Base-by-base conservation (phyloP, 2,797 vertebrate genomes). In the Semotilus atromaculatus region DNA sequence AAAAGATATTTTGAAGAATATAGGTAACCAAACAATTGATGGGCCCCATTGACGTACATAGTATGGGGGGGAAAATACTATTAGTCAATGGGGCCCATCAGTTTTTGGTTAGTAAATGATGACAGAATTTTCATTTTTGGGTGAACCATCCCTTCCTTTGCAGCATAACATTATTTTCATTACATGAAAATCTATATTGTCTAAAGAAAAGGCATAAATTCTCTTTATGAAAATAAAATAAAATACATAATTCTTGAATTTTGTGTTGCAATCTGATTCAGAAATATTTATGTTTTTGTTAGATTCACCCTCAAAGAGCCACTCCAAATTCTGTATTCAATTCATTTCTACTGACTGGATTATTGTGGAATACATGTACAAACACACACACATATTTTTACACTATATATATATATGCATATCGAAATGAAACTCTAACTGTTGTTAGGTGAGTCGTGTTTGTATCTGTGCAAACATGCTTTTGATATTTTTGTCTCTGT, bases 381-480 rank as follows among this genome's bases (percentile, higher is more conserved):
- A 5, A 58, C 36, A 38, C 8, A 60, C 1, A 43, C 19, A 21
- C 21, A 58, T 21, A 58, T 43, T 60, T 71, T 2, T 79, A 80
- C 66, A 67, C 83, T 66, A 80, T 38, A 36, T 29, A 51, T 4
- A 21, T 4, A 31, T 31, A 31, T 31, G 29, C 26, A 43, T 18
- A 67, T 83, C 62, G 68, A 84, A 84, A 70, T 6, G 2, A 85
- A 85, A 82, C 58, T 29, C 18, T 48, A 80, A 26, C 45, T 40
- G 53, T 79, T 83, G 83, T 77, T 84, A 43, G 51, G 64, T 0
- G 45, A 86, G 51, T 62, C 29, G 21, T 60, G 31, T 70, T 78
- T 43, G 64, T 53, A 84, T 86, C 68, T 86, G 85, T 73, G 70
- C 48, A 73, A 87, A 87, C 87, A 88, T 40, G 87, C 43, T 55